A percentile compares a stretch with the other conserved stretches of the same genome.
Conservation (phyloP, 37 sponge, comb jelly and placozoan genomes). For the Hormiphora californensis region DNA sequence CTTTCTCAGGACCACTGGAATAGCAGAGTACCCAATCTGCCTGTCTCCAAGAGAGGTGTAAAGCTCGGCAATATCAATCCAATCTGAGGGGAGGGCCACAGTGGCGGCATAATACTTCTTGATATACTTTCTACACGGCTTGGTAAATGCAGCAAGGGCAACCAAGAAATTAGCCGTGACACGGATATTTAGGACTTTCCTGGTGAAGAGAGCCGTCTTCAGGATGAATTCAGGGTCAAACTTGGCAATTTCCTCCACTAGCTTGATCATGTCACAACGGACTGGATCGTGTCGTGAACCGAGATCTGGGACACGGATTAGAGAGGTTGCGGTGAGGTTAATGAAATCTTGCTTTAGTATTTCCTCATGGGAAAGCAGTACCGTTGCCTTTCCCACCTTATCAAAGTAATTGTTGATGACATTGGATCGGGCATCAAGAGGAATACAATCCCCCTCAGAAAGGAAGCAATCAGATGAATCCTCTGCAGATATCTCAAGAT, state of each 20-base stretch:
- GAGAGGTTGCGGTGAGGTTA: constrained; percentile 87
- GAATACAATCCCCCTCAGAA: too few relatives aligned
- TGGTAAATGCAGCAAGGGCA: constrained; percentile 78
- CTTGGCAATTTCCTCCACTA: constrained; percentile 59
- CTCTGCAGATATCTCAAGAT: too few relatives aligned
- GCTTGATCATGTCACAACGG: constrained; percentile 52
- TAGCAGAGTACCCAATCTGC: constrained; percentile 73
- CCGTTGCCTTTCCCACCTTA: neutral
- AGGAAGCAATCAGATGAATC: too few relatives aligned
- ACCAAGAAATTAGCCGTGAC: constrained; percentile 93
- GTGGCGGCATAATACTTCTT: constrained; percentile 78
- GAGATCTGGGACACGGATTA: constrained; percentile 80
- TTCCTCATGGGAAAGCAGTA: neutral
- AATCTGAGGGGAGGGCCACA: constrained; percentile 93
- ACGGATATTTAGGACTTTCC: constrained; percentile 81
- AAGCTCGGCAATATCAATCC: constrained; percentile 99
- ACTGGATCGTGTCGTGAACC: constrained; percentile 61
- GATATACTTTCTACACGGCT: constrained; percentile 77
- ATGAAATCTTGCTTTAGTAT: constrained; percentile 59
- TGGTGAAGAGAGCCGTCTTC: constrained; percentile 88
- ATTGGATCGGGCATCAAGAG: too few relatives aligned
- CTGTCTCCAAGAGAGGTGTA: constrained; percentile 86
- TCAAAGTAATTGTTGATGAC: constrained; percentile 33
- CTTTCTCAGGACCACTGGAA: constrained; percentile 86
- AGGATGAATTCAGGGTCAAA: constrained; percentile 92